phyloP scores from a whole-genome alignment of 1,140 invertebrate genomes.

The Bombus sibiricus region DNA sequence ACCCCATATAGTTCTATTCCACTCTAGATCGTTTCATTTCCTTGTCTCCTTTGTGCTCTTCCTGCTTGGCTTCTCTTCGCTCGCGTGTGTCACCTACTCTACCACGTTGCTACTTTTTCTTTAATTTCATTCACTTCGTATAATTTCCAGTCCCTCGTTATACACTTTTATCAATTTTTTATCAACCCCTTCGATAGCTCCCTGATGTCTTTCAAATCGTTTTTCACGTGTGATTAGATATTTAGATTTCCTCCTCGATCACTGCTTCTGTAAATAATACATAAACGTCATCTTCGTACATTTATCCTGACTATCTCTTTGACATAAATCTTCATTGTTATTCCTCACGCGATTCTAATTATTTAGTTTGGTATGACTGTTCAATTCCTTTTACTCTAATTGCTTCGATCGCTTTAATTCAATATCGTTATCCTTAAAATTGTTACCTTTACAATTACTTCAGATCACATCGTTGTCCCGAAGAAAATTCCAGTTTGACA shows the following conservation, averaged over 20 bases:
- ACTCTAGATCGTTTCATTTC: conserved; percentile 35
- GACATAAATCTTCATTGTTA: background rate
- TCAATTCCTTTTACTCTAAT: no score
- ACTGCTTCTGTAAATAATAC: background rate
- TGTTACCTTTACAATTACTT: background rate
- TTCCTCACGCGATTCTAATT: background rate
- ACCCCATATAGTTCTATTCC: background rate
- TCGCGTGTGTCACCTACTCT: no score
- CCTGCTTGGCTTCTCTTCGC: conserved; percentile 7
- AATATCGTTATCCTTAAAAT: no score
- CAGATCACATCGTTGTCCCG: background rate
- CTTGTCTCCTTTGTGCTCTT: conserved; percentile 20
- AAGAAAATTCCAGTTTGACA: background rate
- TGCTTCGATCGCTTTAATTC: no score
- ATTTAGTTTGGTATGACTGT: background rate
- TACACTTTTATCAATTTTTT: background rate
- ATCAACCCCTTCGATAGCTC: background rate
- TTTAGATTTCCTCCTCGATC: background rate
- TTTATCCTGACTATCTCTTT: background rate
- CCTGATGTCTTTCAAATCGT: background rate
- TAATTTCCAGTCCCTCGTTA: background rate
- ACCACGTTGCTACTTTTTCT: background rate
- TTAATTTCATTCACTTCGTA: background rate
- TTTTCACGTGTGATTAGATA: no score
- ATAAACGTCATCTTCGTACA: background rate